phyloP scores from a whole-genome alignment of 2,113 vertebrate species.

The Melanerpes formicivorus region DNA sequence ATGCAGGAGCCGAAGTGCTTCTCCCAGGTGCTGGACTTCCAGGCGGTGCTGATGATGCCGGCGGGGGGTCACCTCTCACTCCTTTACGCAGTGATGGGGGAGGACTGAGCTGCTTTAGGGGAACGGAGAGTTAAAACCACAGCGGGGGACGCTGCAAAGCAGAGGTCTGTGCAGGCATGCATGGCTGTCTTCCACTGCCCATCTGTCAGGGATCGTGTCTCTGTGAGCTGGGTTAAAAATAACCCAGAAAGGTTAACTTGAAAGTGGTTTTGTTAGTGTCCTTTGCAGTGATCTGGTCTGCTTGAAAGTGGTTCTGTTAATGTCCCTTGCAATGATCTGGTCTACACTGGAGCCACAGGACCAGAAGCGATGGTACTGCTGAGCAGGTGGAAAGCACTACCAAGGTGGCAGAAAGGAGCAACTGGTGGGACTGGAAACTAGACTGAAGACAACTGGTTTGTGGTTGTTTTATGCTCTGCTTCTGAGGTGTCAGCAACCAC shows the following conservation, averaged over 20 bases:
- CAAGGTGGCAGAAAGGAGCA: neutral
- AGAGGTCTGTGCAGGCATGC: conserved; percentile 46
- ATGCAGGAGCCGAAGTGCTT: rapidly evolving
- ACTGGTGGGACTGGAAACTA: neutral
- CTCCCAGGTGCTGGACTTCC: neutral
- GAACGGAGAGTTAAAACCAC: neutral
- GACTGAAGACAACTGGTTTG: neutral
- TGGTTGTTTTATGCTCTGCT: neutral
- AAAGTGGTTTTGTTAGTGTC: neutral
- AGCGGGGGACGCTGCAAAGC: neutral
- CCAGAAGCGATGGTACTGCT: neutral
- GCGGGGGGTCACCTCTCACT: neutral
- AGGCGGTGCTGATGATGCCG: neutral
- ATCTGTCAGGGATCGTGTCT: neutral
- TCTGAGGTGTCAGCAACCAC: neutral
- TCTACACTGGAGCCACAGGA: neutral
- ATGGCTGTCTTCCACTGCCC: neutral
- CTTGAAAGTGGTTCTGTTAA: too few species aligned
- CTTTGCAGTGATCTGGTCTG: neutral
- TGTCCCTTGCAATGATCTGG: too few species aligned
- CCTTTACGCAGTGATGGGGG: rapidly evolving
- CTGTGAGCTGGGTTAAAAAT: conserved; percentile 2
- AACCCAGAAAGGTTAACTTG: conserved; percentile 44
- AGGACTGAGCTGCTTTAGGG: neutral
- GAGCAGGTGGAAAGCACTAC: neutral